Percentiles rank a stretch among this genome's conserved stretches.
These are phyloP conservation scores for Polia nebulosa DNA, from an alignment of 2,888 invertebrate species.

Conservation along the genomic window DNA sequence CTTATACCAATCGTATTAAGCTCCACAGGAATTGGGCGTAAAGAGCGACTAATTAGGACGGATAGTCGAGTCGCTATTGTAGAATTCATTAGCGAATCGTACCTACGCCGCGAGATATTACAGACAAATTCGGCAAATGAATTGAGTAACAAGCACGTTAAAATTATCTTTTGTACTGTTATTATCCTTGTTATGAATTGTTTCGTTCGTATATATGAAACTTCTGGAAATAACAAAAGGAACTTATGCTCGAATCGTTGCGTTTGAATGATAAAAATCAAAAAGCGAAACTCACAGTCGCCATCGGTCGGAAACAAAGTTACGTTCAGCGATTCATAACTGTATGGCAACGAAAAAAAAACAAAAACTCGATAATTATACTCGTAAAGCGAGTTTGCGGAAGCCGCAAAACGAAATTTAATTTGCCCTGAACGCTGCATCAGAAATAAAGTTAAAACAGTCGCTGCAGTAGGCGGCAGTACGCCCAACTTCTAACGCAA, in stretches of 20 bases:
- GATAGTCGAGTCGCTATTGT: slow-evolving; percentile 83
- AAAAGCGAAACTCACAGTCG: slow-evolving; percentile 61
- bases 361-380: slow-evolving; percentile 86
- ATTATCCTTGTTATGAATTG: slow-evolving; percentile 36
- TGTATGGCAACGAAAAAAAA: slow-evolving; percentile 73
- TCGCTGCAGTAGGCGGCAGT: slow-evolving; percentile 88
- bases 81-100: slow-evolving; percentile 83
- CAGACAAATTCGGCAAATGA: slow-evolving; percentile 71
- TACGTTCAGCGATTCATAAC: slow-evolving; percentile 81
- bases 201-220: slow-evolving; percentile 27
- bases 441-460: slow-evolving; percentile 91
- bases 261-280: slow-evolving; percentile 63
- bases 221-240: slow-evolving; percentile 36
- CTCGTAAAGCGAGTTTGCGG: slow-evolving; percentile 88
- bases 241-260: slow-evolving; percentile 30
- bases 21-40: slow-evolving; percentile 80
- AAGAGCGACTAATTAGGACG: slow-evolving; percentile 83
- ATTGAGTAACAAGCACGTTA: slow-evolving; percentile 63
- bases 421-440: slow-evolving; percentile 91
- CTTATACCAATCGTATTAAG: slow-evolving; percentile 75
- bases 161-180: slow-evolving; percentile 58
- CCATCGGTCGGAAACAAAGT: slow-evolving; percentile 77
- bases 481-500: slow-evolving; percentile 90
- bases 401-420: slow-evolving; percentile 91
- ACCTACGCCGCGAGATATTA: slow-evolving; percentile 74